These are phyloP conservation scores for Labia minor DNA, from an alignment of 2,888 invertebrate species.

Conservation along the genomic window DNA sequence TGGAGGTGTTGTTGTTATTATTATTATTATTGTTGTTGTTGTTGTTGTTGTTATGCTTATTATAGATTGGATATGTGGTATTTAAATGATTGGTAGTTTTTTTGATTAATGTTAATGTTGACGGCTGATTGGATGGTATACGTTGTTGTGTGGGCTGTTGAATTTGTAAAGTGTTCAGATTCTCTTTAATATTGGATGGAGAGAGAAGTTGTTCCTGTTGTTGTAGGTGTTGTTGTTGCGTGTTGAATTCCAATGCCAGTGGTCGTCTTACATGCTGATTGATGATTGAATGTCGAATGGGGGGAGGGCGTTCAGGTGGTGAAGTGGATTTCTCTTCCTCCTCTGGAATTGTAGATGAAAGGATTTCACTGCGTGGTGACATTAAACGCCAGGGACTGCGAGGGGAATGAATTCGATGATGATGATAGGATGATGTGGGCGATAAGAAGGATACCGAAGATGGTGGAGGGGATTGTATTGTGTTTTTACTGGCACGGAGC, in stretches of 20 bases:
- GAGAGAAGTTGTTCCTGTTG: constrained; percentile 19
- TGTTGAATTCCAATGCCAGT: neutral
- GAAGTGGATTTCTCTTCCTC: constrained; percentile 51
- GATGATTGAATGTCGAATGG: neutral
- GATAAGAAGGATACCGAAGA: constrained; percentile 24
- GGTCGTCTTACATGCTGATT: neutral
- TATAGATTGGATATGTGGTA: neutral
- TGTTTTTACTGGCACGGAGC: constrained; percentile 48
- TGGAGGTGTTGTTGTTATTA: neutral
- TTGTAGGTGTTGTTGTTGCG: neutral
- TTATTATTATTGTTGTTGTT: neutral
- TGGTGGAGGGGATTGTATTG: constrained; percentile 25
- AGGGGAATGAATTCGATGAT: constrained; percentile 55
- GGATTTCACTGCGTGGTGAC: constrained; percentile 66
- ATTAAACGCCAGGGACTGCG: constrained; percentile 59
- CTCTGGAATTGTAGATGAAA: constrained; percentile 75
- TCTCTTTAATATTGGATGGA: constrained; percentile 24
- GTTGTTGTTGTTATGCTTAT: neutral
- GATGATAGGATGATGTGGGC: constrained; percentile 38
- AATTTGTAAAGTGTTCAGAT: constrained; percentile 21
- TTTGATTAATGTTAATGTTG: no score
- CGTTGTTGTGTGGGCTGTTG: neutral
- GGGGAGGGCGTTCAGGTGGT: constrained; percentile 13
- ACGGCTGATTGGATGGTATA: neutral
- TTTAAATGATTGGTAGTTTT: neutral